A percentile compares a stretch with the other conserved stretches of the same genome.
These are phyloP conservation scores for Anguilla rostrata DNA, from an alignment of 2,113 vertebrate genomes.

Conservation along the genomic window DNA sequence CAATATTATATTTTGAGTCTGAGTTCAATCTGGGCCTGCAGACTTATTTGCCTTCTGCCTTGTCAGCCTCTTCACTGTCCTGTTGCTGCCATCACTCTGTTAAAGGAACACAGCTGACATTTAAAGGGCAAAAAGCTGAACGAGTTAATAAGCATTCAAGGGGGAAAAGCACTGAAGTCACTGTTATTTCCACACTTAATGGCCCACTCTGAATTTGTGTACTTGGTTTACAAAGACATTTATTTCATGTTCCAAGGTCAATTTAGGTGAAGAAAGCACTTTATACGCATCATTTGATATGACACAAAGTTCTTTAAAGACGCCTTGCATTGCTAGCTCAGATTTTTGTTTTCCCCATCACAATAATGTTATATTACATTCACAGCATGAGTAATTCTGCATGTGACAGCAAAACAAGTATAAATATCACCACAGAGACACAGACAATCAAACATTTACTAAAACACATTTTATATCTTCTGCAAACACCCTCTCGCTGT, in stretches of 20 bases:
- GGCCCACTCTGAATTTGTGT: not conserved
- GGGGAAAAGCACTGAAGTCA: not conserved
- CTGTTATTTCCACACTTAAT: not conserved
- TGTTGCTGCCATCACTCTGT: not conserved
- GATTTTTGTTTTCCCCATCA: not conserved
- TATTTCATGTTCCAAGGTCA: not conserved
- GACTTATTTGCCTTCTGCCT: not conserved
- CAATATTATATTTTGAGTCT: constrained; percentile 3
- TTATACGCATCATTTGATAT: not conserved
- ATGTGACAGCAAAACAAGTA: not conserved
- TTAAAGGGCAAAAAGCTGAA: not conserved
- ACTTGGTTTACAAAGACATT: not conserved
- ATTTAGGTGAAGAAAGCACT: not conserved
- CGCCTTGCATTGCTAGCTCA: not conserved
- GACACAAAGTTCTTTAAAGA: not conserved
- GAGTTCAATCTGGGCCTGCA: not conserved
- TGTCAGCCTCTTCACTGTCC: not conserved
- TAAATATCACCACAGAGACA: not conserved
- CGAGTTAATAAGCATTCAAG: not conserved
- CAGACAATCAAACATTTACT: not conserved
- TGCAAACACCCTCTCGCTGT: not conserved
- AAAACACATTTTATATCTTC: not conserved
- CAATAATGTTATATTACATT: not conserved
- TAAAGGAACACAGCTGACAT: not conserved
- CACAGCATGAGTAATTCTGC: not conserved